A percentile compares a stretch with the other conserved stretches of the same genome.
Evolutionary conservation across 2,113 vertebrate genomes (phyloP).

Genomic region (Stictonetta naevosa): DNA sequence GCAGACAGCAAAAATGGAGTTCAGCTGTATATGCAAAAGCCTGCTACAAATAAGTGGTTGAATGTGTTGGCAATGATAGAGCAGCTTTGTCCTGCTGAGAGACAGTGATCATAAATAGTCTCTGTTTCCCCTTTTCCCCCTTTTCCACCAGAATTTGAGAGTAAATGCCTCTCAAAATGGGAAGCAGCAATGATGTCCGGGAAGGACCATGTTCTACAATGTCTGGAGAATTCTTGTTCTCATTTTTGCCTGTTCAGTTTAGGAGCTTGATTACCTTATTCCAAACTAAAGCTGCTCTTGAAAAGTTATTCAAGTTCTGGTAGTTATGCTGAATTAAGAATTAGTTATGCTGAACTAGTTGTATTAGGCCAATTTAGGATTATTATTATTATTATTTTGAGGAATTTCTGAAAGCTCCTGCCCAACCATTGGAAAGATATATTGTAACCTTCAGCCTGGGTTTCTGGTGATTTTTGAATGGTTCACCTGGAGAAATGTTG

Average conservation of each 20-base stretch:
- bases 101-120: neutral
- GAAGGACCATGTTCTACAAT: accelerated
- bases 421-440: neutral
- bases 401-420: neutral
- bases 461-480: neutral
- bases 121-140: neutral
- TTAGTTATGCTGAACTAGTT: neutral
- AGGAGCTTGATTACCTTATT: neutral
- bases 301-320: neutral
- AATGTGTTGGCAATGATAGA: neutral
- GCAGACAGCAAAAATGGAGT: neutral
- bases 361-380: neutral
- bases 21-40: neutral
- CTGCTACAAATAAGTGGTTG: neutral
- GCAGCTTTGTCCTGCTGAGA: constrained; percentile 25
- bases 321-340: neutral
- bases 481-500: neutral
- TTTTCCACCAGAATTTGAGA: neutral
- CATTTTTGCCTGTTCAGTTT: neutral
- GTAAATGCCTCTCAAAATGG: neutral
- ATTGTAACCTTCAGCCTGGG: neutral
- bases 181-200: neutral
- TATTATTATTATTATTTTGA: neutral
- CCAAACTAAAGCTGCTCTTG: neutral
- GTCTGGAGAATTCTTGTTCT: neutral